Base-by-base conservation (phyloP, 2,888 invertebrate species). In the Platycnemis pennipes region DNA sequence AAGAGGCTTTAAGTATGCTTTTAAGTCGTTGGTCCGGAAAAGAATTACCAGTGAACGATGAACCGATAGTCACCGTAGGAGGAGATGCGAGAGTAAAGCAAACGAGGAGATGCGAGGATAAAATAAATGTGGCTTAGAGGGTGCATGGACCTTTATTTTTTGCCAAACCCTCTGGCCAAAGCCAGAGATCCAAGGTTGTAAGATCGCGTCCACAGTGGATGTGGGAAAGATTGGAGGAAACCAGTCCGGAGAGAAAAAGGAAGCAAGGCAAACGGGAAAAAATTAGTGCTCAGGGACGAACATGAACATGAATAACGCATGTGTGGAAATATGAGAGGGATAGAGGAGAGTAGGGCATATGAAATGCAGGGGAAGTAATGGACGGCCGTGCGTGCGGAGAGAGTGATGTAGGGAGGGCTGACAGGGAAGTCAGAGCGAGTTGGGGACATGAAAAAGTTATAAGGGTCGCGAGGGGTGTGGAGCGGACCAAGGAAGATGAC, bases 281-380 rank as follows among this genome's bases (percentile, higher is more conserved):
- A 77, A 77, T 77, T 77, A 77, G 16, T 37, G 16, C 77, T 13
- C 2, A 8, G 77, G 37, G 31, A 37, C 31, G 16, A 77, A 77
- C 26, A 77, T 77, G 37, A 77, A 37, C 31, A 77, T 77, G 77
- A 77, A 77, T 77, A 77, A 77, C 31, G 37, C 77, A 77, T 77
- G 31, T 37, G 37, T 37, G 77, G 22, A 77, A 77, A 77, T 77
- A 37, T 37, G 77, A 26, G 37, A 16, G 63, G 77, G 37, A 77
- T 31, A 13, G 69, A 19, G 56, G 56, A 22, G 56, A 3, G 16
- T 8, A 37, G 13, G 77, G 31, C 49, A 49, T 49, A 11, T 8
- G 37, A 37, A 77, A 4, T 26, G 37, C 26, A 26, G 69, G 31
- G 77, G 77, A 77, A 77, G 77, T 77, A 77, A 77, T 77, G 77